Evolutionary conservation across 2,113 vertebrate species (phyloP).

Genomic region (Mungos mungo): DNA sequence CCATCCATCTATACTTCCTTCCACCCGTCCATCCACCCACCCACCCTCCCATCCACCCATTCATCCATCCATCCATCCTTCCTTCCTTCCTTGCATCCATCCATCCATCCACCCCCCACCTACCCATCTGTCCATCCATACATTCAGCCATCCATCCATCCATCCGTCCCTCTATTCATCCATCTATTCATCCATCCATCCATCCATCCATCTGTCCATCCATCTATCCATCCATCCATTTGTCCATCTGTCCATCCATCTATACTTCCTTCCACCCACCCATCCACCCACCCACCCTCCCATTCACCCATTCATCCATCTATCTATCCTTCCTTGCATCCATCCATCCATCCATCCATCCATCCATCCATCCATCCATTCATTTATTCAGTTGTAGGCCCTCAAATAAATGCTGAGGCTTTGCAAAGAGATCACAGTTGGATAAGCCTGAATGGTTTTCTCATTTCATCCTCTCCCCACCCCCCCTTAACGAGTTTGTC

Average conservation of each 20-base stretch:
- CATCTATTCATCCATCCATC: rapidly evolving
- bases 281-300: background rate
- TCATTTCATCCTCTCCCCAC: rapidly evolving
- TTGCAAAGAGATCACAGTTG: background rate
- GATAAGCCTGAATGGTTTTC: background rate
- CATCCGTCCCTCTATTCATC: rapidly evolving
- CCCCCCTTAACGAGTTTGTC: background rate
- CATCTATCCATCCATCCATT: no score
- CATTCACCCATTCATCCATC: rapidly evolving
- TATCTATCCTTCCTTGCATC: background rate
- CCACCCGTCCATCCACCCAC: rapidly evolving
- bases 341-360: background rate
- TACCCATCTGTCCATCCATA: rapidly evolving
- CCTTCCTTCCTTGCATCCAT: background rate
- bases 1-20: background rate
- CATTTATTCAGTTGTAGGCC: background rate
- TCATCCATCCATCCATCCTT: background rate
- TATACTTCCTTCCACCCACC: rapidly evolving
- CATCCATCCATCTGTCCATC: background rate
- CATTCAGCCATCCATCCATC: rapidly evolving
- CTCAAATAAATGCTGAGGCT: background rate
- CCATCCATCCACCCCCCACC: background rate
- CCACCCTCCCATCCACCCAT: rapidly evolving
- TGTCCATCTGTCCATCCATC: rapidly evolving
- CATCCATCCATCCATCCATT: background rate